Base-by-base conservation (phyloP, 2,113 vertebrate species). In the Silurus meridionalis region DNA sequence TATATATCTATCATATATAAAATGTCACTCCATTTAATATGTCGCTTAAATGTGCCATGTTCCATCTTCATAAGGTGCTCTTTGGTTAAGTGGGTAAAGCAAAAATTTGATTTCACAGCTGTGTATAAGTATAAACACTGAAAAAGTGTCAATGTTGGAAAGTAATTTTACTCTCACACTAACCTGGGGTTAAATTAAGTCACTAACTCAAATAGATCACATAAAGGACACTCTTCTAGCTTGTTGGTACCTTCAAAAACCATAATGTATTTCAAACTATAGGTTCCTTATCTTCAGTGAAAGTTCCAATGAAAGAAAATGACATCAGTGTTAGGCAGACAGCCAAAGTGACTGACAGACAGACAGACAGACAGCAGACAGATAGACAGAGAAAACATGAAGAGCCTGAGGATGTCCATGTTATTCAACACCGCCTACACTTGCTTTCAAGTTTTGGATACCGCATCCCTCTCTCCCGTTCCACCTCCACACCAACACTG, bases 341-440 rank as follows among this genome's bases (percentile, higher is more conserved):
- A 80, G 55, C 25, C 55, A 74, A 37, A 85, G 25, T 75, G 79
- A 53, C 83, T 82, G 84, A 58, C 69, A 87, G 80, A 85, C 83
- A 85, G 53, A 85, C 83, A 86, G 78, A 79, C n/a, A 79, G 64
- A 1, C 9, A n/a, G n/a, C 80, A 11, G 53, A 85, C 83, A 86
- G 78, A 79, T 37, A 79, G 64, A 1, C 9, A n/a, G n/a, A 69
- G 63, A 84, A 64, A 28, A 23, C 78, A 83, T 74, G 75, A 86
- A 58, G 53, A 83, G 87, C 89, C 87, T 83, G 87, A 88, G 87
- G 89, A 90, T 84, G 77, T 86, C 86, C 83, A 85, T 87, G 84
- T 89, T 89, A 80, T 89, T 89, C 88, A 84, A 86, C 82, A 80
- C 88, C 88, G 80, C 90, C 82, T 90, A 71, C 89, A 77, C 85